Conservation (phyloP, 2,797 vertebrate species). For the Etheostoma nigrum region DNA sequence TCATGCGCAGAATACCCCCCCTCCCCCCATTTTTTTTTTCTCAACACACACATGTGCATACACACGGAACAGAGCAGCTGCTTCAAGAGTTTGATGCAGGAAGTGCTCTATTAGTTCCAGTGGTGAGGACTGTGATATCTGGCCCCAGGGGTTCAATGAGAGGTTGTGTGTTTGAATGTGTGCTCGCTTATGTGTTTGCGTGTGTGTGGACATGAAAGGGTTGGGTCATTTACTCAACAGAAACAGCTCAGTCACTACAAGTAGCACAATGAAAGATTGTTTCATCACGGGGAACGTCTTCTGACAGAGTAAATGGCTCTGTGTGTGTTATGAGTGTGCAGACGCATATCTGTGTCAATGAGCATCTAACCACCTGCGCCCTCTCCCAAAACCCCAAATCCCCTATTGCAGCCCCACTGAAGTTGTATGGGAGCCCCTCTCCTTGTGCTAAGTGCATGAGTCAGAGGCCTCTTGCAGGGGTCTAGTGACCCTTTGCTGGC, state of each 20-base stretch:
- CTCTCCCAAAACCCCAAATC: background rate
- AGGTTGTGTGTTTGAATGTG: constrained; percentile 55
- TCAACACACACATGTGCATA: constrained; percentile 35
- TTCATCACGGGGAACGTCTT: constrained; percentile 30
- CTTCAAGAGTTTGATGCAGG: constrained; percentile 76
- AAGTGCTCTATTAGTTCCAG: constrained; percentile 84
- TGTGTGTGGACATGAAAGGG: constrained; percentile 41
- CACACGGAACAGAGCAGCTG: constrained; percentile 78
- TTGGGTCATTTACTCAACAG: constrained; percentile 57
- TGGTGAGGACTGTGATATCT: constrained; percentile 76
- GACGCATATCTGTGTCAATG: constrained; percentile 44
- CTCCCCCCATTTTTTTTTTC: background rate
- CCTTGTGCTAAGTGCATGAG: constrained; percentile 57
- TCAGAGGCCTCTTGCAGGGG: constrained; percentile 50
- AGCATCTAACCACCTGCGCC: constrained; percentile 51
- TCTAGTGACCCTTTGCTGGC: constrained; percentile 52
- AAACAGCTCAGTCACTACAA: constrained; percentile 37
- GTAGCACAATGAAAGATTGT: constrained; percentile 41
- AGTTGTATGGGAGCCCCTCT: constrained; percentile 34
- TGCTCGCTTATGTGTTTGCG: constrained; percentile 6
- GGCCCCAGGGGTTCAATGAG: constrained; percentile 69
- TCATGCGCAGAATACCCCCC: constrained; percentile 52
- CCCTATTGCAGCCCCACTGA: constrained; percentile 28
- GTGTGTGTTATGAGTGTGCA: constrained; percentile 18
- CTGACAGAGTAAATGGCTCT: constrained; percentile 1